A percentile compares a stretch with the other conserved stretches of the same genome.
These are phyloP conservation scores for Ophioninae sp. DNA, from an alignment of 2,888 invertebrate species.

Conservation along the genomic window DNA sequence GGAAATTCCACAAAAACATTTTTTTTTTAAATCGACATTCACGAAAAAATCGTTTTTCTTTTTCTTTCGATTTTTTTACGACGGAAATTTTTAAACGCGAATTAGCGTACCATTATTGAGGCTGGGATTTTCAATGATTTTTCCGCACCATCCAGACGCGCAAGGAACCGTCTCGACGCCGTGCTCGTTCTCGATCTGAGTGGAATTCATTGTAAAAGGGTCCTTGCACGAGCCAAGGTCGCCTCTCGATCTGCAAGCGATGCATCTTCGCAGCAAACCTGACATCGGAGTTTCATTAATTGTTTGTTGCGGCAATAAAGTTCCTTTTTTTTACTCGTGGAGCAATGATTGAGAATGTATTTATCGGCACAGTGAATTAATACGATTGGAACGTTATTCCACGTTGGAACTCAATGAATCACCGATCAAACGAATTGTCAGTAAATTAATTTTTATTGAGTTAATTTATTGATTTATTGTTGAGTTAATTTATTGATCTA, in stretches of 20 bases:
- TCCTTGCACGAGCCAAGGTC: constrained; percentile 94
- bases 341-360: too few species aligned
- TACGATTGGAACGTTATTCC: too few species aligned
- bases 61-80: neutral
- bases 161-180: constrained; percentile 91
- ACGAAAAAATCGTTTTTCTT: constrained; percentile 5
- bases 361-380: too few species aligned
- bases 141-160: constrained; percentile 96
- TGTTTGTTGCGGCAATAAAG: neutral
- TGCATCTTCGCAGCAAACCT: constrained; percentile 90
- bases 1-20: too few species aligned
- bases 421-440: too few species aligned
- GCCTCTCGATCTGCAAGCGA: constrained; percentile 92
- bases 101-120: constrained; percentile 86
- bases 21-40: too few species aligned
- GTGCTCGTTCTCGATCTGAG: constrained; percentile 86
- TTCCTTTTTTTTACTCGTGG: neutral
- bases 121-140: constrained; percentile 91
- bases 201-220: constrained; percentile 90
- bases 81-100: neutral
- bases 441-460: too few species aligned
- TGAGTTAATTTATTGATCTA: too few species aligned
- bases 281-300: neutral
- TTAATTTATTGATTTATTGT: too few species aligned
- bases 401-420: too few species aligned